Base-by-base conservation (phyloP, 2,113 vertebrate genomes). In the Daboia siamensis region DNA sequence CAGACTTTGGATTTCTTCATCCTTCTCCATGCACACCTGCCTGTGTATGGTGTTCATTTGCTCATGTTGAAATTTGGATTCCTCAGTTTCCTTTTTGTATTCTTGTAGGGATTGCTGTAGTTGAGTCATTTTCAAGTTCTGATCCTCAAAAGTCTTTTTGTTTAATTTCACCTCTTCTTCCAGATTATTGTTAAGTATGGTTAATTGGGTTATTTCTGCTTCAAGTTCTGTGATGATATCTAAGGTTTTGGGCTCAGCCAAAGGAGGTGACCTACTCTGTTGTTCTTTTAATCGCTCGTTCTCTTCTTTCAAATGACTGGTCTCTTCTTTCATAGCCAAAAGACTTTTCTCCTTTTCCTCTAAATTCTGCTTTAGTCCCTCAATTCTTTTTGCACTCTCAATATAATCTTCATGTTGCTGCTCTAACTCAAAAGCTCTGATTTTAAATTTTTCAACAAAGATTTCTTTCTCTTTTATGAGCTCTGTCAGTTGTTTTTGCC, bases 261-360 rank as follows among this genome's bases (percentile, higher is more conserved):
- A 92, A 44, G 96, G 93, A 0, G 92, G 95, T 0, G 98, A 97
- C 93, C 98, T 97, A 95, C 98, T 99, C 46, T 99, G 99, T 93
- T 99, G 98, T 92, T 99, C 99, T 87, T 98, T 96, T 80, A 99
- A 92, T 0, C 98, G 97, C 64, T 99, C 99, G 0, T 99, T 98
- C 95, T 99, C 98, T 96, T 99, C 99, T 90, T 99, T 99, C 87
- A 99, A 96, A 93, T 99, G 99, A 93, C 98, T 99, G 95, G 99
- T 99, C 95, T 99, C 98, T 95, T 99, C 99, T 93, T 99, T 99
- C 99, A 99, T 99, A 15, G 96, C 95, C 0, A 98, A 98, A 88
- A 99, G 97, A 91, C 96, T 98, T 94, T 96, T 98, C 55, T 99
- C 99, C 94, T 98, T 99, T 91, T 99, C 99, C 87, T 99, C 99